Evolutionary conservation across 1,140 invertebrate genomes (phyloP).

Genomic region (Brevipalpus yothersi): DNA sequence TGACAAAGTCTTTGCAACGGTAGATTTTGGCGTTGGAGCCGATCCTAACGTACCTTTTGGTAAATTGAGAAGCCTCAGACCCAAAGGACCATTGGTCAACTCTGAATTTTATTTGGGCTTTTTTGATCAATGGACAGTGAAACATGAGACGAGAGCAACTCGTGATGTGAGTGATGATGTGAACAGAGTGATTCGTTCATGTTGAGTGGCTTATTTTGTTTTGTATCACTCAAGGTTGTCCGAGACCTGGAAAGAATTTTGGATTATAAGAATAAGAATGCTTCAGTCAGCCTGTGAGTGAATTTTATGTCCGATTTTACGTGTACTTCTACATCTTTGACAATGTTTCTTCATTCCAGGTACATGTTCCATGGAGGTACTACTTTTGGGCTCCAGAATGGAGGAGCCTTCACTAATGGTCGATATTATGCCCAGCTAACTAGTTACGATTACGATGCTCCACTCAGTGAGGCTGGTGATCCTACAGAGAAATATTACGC

Average conservation of each 20-base stretch:
- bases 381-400: constrained; percentile 14
- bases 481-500: constrained; percentile 22
- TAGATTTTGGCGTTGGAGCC: constrained; percentile 41
- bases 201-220: no score
- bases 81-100: constrained; percentile 47
- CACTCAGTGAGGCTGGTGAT: constrained; percentile 25
- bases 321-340: not conserved
- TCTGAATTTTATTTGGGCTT: constrained; percentile 68
- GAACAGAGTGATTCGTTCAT: no score
- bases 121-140: constrained; percentile 35
- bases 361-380: constrained; percentile 14
- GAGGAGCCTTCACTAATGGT: constrained; percentile 15
- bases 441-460: constrained; percentile 27
- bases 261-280: constrained; percentile 6
- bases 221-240: no score
- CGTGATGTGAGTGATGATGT: not conserved
- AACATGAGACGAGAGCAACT: constrained; percentile 9
- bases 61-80: constrained; percentile 24
- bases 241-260: no score
- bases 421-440: constrained; percentile 18
- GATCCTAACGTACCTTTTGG: constrained; percentile 1
- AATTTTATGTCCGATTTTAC: constrained; percentile 11
- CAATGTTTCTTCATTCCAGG: constrained; percentile 14
- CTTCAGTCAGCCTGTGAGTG: constrained; percentile 15
- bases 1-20: constrained; percentile 36